Base-by-base conservation (phyloP, 2,113 vertebrate species). In the Seriola aureovittata region DNA sequence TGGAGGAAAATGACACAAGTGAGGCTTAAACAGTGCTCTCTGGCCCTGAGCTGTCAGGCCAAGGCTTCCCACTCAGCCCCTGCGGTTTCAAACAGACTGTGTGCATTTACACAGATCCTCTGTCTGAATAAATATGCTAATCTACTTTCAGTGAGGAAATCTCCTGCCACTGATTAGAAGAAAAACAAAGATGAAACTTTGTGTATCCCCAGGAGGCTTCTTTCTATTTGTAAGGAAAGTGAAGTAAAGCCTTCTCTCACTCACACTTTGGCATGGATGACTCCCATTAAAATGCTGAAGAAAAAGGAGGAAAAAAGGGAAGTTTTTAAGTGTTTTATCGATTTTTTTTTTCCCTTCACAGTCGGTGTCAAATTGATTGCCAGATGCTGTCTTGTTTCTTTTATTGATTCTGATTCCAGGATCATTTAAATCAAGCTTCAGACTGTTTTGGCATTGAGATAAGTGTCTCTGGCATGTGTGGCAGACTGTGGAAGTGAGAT, bases 161-260 rank as follows among this genome's bases (percentile, higher is more conserved):
- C 85, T 87, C 85, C 85, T 85, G 80, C 82, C 81, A 87, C 81
- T 89, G 89, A 91, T 86, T 90, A 80, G 75, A 73, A 62, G 63
- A 84, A 93, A 92, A 91, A 90, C 90, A 93, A 92, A 90, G 86
- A 65, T 64, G 79, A 82, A 87, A 77, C 71, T 68, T 68, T 84
- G 72, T 73, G 85, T 86, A 87, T 84, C 73, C 72, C 65, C 68
- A 38, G 40, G 81, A 83, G 74, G 71, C 60, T 64, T 90, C 70
- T 34, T 52, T 87, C 63, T 70, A 59, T 84, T 68, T 85, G 73
- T 63, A 23, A 60, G 70, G 87, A 62, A 76, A 75, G 48, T 48
- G 81, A 78, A 14, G 36, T 62, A 81, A 85, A 88, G 80, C 80
- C 78, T 42, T 68, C 36, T 74, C 69, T 85, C 75, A 75, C 60